Evolutionary conservation across 2,797 vertebrate species (phyloP), one percentile per base, ranked within the genome.

Genomic region (Scleropages formosus): DNA sequence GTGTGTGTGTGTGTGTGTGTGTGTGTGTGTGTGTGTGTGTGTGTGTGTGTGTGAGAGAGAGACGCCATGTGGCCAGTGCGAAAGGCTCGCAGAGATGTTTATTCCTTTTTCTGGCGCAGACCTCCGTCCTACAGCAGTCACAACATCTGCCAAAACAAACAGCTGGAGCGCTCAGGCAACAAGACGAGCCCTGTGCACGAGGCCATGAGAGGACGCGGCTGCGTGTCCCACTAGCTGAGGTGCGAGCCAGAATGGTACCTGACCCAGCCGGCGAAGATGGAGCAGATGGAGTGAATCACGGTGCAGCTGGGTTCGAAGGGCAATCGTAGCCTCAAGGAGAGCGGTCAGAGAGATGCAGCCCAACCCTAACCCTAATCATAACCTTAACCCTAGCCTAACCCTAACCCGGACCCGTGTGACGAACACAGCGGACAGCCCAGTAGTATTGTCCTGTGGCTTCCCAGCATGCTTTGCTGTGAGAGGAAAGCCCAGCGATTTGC

Each of bases 231-330:
- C n/a, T n/a, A n/a, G n/a, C n/a, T n/a, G n/a, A 47, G 22, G 8
- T 66, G 39, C 0, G 10, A 39, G 47, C 65, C 39, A 31, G 66
- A 44, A 20, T 22, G 58, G 8, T 16, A 59, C 8, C 18, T 59
- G 8, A 4, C 4, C 58, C 62, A 64, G 15, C 31, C n/a, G 24
- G 58, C 16, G 74, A 39, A 68, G 58, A 60, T 3, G 85, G 85
- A 87, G 75, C 72, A 8, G 78, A 73, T 70, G 63, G 44, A 83
- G 85, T 81, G 85, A 84, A 80, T 85, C 78, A 85, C 86, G 83
- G 87, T 82, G 85, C 80, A 80, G 78, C 77, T 74, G 75, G 53
- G n/a, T n/a, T n/a, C n/a, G n/a, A n/a, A n/a, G n/a, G n/a, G n/a
- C n/a, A n/a, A n/a, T n/a, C n/a, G n/a, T n/a, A n/a, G n/a, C n/a